Evolutionary conservation across 2,797 vertebrate genomes (phyloP).

Genomic region (Sebastiscus tertius): DNA sequence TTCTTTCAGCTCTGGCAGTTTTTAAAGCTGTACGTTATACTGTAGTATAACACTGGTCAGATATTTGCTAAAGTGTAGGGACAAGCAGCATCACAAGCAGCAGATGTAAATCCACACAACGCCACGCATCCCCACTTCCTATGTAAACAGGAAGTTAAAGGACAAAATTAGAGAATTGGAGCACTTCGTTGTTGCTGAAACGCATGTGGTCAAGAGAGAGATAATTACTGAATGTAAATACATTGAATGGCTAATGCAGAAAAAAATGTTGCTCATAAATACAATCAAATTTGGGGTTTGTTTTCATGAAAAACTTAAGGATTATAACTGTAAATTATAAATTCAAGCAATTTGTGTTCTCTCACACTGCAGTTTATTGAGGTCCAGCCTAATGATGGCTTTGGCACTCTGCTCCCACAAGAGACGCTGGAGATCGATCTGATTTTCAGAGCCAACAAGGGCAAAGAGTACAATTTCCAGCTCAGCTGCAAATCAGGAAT

Average conservation of each 20-base stretch:
- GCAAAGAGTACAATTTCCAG: constrained; percentile 86
- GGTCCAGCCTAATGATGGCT: constrained; percentile 90
- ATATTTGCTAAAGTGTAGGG: background rate
- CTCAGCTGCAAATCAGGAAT: constrained; percentile 89
- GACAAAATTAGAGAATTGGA: background rate
- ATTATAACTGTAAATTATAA: background rate
- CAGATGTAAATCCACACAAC: background rate
- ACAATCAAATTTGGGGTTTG: background rate
- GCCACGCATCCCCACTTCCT: background rate
- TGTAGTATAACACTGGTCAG: background rate
- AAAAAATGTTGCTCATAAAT: background rate
- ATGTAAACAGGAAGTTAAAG: background rate
- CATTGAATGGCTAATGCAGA: background rate
- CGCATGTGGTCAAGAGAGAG: background rate
- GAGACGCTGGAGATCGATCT: constrained; percentile 87
- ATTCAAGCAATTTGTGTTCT: constrained; percentile 17
- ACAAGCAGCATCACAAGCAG: background rate
- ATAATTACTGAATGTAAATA: background rate
- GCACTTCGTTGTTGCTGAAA: background rate
- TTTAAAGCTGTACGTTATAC: background rate
- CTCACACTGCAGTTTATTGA: constrained; percentile 85
- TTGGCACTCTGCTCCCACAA: constrained; percentile 90
- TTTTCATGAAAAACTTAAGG: background rate
- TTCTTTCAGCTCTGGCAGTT: background rate
- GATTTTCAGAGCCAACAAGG: constrained; percentile 87